Evolutionary conservation across 2,888 invertebrate genomes (phyloP), one percentile per base, ranked within the genome.

Genomic region (Hypomecis punctinalis): DNA sequence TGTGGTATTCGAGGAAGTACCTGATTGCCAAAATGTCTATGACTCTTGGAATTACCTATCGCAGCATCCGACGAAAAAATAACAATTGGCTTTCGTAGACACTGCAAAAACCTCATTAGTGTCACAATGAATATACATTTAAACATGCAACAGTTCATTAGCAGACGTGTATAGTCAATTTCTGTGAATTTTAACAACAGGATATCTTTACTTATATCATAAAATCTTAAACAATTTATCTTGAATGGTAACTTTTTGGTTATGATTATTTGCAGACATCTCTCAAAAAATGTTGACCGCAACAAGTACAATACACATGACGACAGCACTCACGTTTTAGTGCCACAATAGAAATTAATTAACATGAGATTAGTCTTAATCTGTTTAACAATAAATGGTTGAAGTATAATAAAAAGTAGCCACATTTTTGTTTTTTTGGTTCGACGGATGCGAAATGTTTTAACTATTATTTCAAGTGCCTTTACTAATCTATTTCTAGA

Each of bases 81-180:
- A 39, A 52, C 40, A 40, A 52, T 40, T 40, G 13, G n/a, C n/a
- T 55, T 43, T 45, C 36, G 11, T 45, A 55, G 13, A 55, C 36
- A 55, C 54, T 9, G 45, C 13, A 55, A 46, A 37, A 55, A 46
- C 8, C 45, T 43, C 43, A 42, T 40, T 54, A 42, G 42, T 42
- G 35, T 5, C 10, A 35, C 42, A 45, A 37, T 45, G 43, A 45
- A 52, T 39, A 42, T 40, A 52, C 52, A 42, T 33, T 52, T 37
- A 10, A 39, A n/a, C 52, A 52, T 52, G 13, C 13, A 39, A 33
- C 23, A 52, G n/a, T 37, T 39, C 37, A 51, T 11, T 13, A 11
- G 9, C 37, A n/a, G n/a, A 40, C 11, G 40, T 13, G 40, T 43
- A 48, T 40, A 51, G 55, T 62, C 56, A 51, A 61, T 51, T 49